These are phyloP conservation scores for Palythoa heliodiscus DNA, from an alignment of 92 coral and sea anemone genomes.

Conservation along the genomic window DNA sequence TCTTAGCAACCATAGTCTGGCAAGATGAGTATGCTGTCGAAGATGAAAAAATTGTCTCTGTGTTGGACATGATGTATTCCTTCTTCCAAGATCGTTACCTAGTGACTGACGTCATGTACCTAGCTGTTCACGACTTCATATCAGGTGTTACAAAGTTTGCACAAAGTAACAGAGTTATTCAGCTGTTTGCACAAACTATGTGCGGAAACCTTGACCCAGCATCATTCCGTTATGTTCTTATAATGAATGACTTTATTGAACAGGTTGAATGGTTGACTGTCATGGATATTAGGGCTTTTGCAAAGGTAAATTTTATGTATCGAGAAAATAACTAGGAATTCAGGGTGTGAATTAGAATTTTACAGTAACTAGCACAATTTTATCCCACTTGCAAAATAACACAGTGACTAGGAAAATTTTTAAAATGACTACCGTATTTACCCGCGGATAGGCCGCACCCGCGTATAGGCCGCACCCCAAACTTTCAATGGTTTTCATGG, in stretches of 20 bases:
- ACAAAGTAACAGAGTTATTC: slow-evolving; percentile 61
- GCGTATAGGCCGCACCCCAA: too few relatives aligned
- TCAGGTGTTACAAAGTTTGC: slow-evolving; percentile 81
- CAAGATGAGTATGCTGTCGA: slow-evolving; percentile 92
- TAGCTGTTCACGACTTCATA: slow-evolving; percentile 84
- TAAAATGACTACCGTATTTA: too few relatives aligned
- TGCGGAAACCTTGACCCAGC: slow-evolving; percentile 96
- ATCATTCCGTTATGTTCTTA: slow-evolving; percentile 81
- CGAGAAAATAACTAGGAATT: background rate
- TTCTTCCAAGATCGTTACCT: slow-evolving; percentile 90
- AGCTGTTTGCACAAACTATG: slow-evolving; percentile 91
- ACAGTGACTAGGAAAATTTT: too few relatives aligned
- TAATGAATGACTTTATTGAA: slow-evolving; percentile 82
- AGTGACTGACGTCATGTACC: slow-evolving; percentile 69
- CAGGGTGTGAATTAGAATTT: background rate
- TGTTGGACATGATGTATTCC: slow-evolving; percentile 73
- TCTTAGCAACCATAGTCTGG: slow-evolving; percentile 79
- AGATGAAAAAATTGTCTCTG: slow-evolving; percentile 83
- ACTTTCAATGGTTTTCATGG: too few relatives aligned
- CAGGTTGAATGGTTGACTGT: slow-evolving; percentile 88
- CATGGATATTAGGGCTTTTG: slow-evolving; percentile 79
- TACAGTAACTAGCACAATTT: too few relatives aligned
- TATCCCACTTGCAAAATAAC: too few relatives aligned
- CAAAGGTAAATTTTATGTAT: slow-evolving; percentile 33
- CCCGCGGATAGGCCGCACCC: too few relatives aligned